Evolutionary conservation across 1,140 invertebrate genomes (phyloP), one percentile per base, ranked within the genome.

Genomic region (Muscidifurax raptorellus): DNA sequence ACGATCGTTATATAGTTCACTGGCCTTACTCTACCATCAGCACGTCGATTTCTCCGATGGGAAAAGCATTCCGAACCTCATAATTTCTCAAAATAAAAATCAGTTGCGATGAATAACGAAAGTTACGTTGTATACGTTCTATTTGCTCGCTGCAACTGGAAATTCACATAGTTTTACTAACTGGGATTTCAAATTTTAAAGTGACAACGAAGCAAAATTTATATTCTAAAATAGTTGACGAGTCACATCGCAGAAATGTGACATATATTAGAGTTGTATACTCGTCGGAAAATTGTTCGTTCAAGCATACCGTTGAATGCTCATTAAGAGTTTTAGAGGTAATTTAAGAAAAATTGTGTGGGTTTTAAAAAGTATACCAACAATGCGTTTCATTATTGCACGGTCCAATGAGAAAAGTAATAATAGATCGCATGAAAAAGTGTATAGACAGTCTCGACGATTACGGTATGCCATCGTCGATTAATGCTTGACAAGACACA

Each of bases 371-470:
- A 27, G 66, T 69, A 10, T 69, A 10, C 66, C 28, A 30, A 69
- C 66, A 69, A 69, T 30, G 66, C 28, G 30, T 36, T 82, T 82
- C 40, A 25, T 59, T 27, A 82, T 74, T 82, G n/a, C 30, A 59
- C 44, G 47, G 1, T 82, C 64, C 71, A 44, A 75, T 74, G 67
- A 82, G 44, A 74, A 82, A 59, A 64, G 13, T 82, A 82, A 82
- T 64, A 40, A 75, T 18, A 27, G 80, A 47, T 75, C 22, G 30
- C 32, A 52, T 18, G 22, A 82, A 82, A 81, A 81, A 30, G 36
- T 78, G 44, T 44, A 40, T 40, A 36, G 71, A 75, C 22, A 36
- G 52, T 27, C 71, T 30, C 59, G 32, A 13, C 47, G 47, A 82
- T 75, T 82, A 82, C 22, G 71, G 47, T 75, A 66, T 5, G n/a